Conservation (phyloP, 2,113 vertebrate species). For the Lycocorax pyrrhopterus region DNA sequence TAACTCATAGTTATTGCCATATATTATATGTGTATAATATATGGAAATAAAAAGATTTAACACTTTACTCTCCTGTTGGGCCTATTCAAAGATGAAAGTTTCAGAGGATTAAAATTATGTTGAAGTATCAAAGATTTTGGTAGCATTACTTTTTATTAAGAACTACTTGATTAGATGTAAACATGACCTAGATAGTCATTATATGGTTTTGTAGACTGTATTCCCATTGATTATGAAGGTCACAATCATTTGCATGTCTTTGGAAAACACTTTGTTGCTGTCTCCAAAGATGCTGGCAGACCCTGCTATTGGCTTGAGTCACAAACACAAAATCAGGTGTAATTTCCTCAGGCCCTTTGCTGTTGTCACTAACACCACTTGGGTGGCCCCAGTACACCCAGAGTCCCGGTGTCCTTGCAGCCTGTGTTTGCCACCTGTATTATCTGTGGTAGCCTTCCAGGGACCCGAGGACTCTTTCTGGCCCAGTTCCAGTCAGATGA, state of each 20-base stretch:
- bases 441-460: neutral
- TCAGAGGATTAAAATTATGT: neutral
- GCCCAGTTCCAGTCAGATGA: neutral
- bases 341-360: neutral
- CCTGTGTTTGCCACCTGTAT: neutral
- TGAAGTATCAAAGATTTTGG: neutral
- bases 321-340: neutral
- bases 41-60: neutral
- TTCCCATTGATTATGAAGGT: neutral
- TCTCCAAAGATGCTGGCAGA: neutral
- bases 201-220: neutral
- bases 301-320: neutral
- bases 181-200: neutral
- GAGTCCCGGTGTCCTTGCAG: neutral
- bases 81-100: neutral
- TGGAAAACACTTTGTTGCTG: slow-evolving; percentile 1
- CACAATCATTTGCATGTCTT: slow-evolving; percentile 13
- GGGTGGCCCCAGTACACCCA: neutral
- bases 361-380: neutral
- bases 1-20: neutral
- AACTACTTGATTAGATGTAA: neutral
- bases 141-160: neutral
- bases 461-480: neutral
- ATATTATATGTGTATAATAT: neutral
- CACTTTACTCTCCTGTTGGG: neutral